Base-by-base conservation (phyloP, 1,140 invertebrate species). In the Drosophila nigromelanica region DNA sequence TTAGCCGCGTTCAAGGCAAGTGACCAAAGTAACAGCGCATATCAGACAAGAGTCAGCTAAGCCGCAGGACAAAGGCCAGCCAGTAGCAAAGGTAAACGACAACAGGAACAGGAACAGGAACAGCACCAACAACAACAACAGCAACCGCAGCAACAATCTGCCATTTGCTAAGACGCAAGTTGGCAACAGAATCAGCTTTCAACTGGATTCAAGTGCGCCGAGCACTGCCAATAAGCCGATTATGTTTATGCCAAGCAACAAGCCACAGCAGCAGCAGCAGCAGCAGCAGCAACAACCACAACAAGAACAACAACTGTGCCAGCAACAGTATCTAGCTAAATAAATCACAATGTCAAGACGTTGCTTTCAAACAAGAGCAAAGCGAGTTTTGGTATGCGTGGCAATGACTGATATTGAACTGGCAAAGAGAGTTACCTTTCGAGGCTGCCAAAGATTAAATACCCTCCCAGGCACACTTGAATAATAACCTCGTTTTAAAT, bases 341-440 rank as follows among this genome's bases (percentile, higher is more conserved):
- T 86, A 86, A 86, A 87, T 85, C 78, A 85, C 80, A 85, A 86
- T 80, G 80, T 86, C 81, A 86, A 73, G 78, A 69, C 77, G 73
- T 60, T 63, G 43, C 71, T 81, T 69, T 80, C 55, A 50, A 82
- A 48, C 30, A 56, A 75, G 37, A 54, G 39, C 70, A 54, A 47
- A 8, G 64, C 35, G 14, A 18, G 35, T 6, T 24, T 24, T 48
- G 18, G 12, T 15, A 27, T 35, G 33, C 33, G 8, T 35, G 33
- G 33, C 8, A 3, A 10, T 35, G 33, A 35, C 33, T 35, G 33
- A 35, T 35, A 35, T 35, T 35, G 33, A 35, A 35, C 8, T 1
- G 33, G 8, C 33, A 1, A 35, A 0, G 7, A 35, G 8, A 35
- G 33, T 35, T 35, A 10, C 33, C 33, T 35, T 35, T 35, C 10